Conservation (phyloP, 2,888 invertebrate species). For the Phengaris alcon region DNA sequence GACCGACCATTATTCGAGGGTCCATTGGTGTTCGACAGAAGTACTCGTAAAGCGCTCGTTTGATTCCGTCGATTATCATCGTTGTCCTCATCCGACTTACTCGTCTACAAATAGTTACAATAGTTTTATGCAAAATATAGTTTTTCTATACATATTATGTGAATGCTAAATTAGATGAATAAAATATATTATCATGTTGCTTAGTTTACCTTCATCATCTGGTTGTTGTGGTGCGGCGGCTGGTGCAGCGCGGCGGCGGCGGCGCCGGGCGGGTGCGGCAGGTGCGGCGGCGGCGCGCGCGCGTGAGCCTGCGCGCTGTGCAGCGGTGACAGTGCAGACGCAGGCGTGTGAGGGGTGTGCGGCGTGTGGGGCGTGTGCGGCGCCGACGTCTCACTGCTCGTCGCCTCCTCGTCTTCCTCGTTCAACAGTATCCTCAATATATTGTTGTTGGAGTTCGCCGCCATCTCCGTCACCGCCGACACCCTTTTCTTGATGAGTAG, state of each 20-base stretch:
- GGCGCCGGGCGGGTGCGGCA: constrained; percentile 43
- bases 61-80: constrained; percentile 79
- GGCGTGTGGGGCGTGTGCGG: constrained; percentile 64
- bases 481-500: constrained; percentile 79
- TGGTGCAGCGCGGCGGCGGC: constrained; percentile 38
- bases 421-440: constrained; percentile 68
- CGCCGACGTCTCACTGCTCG: constrained; percentile 65
- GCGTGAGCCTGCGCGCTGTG: constrained; percentile 47
- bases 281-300: constrained; percentile 43
- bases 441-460: constrained; percentile 59
- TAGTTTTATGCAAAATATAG: not conserved
- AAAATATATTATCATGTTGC: not conserved
- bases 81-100: constrained; percentile 89
- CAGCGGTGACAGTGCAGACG: constrained; percentile 41
- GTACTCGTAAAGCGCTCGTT: constrained; percentile 78
- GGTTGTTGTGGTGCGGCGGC: constrained; percentile 43
- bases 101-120: constrained; percentile 84
- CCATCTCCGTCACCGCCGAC: constrained; percentile 56
- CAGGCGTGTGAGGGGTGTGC: constrained; percentile 54
- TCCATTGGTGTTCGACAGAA: constrained; percentile 63
- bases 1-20: constrained; percentile 59
- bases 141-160: not conserved
- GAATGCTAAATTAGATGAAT: too few species aligned
- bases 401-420: constrained; percentile 70
- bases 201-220: constrained; percentile 54